These are phyloP conservation scores for Ceyx melanurus DNA, from an alignment of 2,113 vertebrate species.

Conservation along the genomic window DNA sequence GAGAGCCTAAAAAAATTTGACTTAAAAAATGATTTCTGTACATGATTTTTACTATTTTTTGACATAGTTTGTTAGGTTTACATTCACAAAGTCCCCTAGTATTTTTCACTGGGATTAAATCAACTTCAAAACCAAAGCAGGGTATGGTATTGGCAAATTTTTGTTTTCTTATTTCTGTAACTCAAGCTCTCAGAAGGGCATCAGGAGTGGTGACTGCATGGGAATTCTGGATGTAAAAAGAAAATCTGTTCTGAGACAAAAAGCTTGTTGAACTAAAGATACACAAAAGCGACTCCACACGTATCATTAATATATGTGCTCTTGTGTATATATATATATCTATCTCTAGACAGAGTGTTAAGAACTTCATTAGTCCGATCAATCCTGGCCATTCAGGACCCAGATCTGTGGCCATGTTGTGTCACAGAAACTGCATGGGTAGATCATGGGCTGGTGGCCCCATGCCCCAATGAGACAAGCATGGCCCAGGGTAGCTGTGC, in stretches of 20 bases:
- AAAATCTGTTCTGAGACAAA: background rate
- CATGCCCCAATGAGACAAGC: accelerated
- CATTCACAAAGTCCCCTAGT: background rate
- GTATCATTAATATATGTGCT: background rate
- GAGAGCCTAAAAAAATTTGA: background rate
- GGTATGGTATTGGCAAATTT: background rate
- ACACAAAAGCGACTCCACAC: background rate
- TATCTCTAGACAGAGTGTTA: background rate
- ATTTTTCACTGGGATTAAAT: background rate
- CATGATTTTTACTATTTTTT: background rate
- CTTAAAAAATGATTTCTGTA: background rate
- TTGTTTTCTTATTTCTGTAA: background rate
- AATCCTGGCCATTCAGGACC: too few species aligned
- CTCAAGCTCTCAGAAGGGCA: background rate
- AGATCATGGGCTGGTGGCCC: background rate
- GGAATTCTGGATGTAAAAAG: background rate
- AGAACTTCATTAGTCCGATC: background rate
- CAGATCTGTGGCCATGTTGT: accelerated
- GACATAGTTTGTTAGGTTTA: background rate
- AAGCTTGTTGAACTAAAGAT: background rate
- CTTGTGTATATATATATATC: background rate
- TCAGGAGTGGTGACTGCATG: accelerated
- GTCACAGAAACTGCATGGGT: accelerated
- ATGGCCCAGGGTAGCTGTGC: accelerated
- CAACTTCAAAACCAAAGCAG: background rate